Evolutionary conservation across 2,888 invertebrate species (phyloP), one percentile per base, ranked within the genome.

Genomic region (Pristionchus fissidentatus): DNA sequence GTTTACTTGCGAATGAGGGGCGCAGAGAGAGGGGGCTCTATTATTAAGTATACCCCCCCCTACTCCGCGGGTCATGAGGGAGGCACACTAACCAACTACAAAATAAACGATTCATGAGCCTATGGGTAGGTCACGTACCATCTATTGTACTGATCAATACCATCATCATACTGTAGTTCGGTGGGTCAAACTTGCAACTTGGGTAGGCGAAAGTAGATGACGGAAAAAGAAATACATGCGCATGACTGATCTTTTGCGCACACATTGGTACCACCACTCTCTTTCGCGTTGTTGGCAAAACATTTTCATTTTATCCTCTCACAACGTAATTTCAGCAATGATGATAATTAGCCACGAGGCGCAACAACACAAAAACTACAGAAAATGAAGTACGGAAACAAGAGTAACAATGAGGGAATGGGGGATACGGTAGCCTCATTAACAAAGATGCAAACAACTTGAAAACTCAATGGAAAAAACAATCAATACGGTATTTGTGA

Each of bases 201-300:
- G 49, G 19, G 49, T 49, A 49, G 49, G 49, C 10, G 49, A 13
- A 49, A 49, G 49, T 49, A 49, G 49, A 49, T 19, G 49, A 15
- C 32, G 29, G 49, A 75, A 49, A 49, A 52, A 49, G 38, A 41
- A 70, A 38, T 41, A 70, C 70, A 70, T 41, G 5, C 70, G 70
- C 70, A 70, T 75, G 75, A 75, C 75, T 75, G 49, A 49, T 46
- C 70, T 41, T 70, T 70, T 70, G 70, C 43, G 70, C 70, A 70
- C 26, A 70, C 70, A 70, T 41, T 70, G 19, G 4, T 49, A 15
- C 75, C 13, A 32, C 32, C 49, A 15, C 73, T 19, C 49, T 49
- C 49, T 19, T 19, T 49, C 43, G n/a, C 62, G 5, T 13, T 22
- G 41, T 49, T 26, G 75, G 8, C 73, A 46, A 43, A 73, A 46